Conservation (phyloP, 2,113 vertebrate species). For the Arothron firmamentum region DNA sequence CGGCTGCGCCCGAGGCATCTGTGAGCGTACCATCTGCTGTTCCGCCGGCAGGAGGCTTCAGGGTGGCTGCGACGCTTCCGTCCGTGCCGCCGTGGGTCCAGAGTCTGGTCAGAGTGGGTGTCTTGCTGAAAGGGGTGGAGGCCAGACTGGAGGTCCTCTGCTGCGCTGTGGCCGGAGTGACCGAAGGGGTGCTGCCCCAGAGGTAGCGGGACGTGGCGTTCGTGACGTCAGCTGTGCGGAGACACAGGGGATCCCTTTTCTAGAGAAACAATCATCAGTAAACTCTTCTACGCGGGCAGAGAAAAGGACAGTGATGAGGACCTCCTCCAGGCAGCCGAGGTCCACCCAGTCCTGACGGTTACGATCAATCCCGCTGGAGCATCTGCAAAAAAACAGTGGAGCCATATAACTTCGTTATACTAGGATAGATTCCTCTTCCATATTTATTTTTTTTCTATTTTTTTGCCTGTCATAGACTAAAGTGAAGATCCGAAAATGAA, state of each 20-base stretch:
- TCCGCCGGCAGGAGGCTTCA: constrained; percentile 75
- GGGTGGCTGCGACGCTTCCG: constrained; percentile 48
- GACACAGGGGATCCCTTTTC: constrained; percentile 84
- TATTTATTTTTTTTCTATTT: not conserved
- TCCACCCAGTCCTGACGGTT: constrained; percentile 97
- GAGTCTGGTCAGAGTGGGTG: constrained; percentile 1
- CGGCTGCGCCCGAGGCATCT: not conserved
- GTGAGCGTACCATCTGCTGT: constrained; percentile 76
- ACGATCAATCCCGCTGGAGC: constrained; percentile 95
- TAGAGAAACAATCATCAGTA: constrained; percentile 45
- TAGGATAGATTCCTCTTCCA: not conserved
- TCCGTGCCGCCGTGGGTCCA: constrained; percentile 63
- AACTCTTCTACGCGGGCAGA: not conserved
- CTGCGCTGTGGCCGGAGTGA: constrained; percentile 61
- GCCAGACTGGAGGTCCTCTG: constrained; percentile 48
- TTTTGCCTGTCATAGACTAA: not conserved
- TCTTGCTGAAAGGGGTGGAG: constrained; percentile 13
- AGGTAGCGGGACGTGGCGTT: constrained; percentile 40
- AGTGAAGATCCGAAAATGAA: too few species aligned
- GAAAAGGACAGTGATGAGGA: constrained; percentile 40
- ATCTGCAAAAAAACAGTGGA: constrained; percentile 68
- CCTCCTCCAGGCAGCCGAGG: constrained; percentile 87
- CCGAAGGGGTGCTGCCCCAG: constrained; percentile 60
- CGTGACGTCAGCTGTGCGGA: constrained; percentile 56
- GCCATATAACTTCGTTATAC: not conserved